Percentiles rank a stretch among this genome's conserved stretches.
Conservation (phyloP, 2,797 vertebrate species). For the Perodicticus potto region DNA sequence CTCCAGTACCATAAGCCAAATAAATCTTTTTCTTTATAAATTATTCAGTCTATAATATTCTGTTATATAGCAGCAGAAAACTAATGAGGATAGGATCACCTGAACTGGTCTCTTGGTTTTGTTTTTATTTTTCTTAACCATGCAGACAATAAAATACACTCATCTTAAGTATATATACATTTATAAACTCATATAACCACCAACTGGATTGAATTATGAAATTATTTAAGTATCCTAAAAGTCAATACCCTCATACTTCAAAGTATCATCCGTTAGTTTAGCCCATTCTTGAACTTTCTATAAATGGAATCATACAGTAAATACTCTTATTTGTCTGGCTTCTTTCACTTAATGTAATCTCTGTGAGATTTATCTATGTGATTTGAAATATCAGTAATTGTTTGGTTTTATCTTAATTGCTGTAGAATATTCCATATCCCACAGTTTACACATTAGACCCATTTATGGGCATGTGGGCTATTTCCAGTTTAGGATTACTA, state of each 20-base stretch:
- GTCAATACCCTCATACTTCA: background rate
- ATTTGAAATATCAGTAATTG: background rate
- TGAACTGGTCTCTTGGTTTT: background rate
- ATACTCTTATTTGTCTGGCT: background rate
- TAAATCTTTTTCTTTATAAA: background rate
- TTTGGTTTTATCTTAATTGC: background rate
- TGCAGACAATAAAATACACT: background rate
- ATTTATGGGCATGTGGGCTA: background rate
- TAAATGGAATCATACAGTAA: background rate
- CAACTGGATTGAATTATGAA: background rate
- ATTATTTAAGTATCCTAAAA: background rate
- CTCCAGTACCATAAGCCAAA: background rate
- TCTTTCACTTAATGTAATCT: background rate
- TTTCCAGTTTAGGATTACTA: background rate
- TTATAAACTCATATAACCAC: background rate
- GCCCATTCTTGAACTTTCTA: background rate
- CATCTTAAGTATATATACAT: background rate
- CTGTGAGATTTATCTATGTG: background rate
- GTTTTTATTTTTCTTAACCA: background rate
- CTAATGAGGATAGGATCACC: background rate
- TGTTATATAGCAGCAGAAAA: background rate
- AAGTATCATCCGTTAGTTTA: background rate
- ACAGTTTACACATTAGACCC: background rate
- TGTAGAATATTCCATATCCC: background rate
- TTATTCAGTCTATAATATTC: background rate